Conservation (phyloP, 2,888 invertebrate genomes). For the Hirtodrosophila confusa region DNA sequence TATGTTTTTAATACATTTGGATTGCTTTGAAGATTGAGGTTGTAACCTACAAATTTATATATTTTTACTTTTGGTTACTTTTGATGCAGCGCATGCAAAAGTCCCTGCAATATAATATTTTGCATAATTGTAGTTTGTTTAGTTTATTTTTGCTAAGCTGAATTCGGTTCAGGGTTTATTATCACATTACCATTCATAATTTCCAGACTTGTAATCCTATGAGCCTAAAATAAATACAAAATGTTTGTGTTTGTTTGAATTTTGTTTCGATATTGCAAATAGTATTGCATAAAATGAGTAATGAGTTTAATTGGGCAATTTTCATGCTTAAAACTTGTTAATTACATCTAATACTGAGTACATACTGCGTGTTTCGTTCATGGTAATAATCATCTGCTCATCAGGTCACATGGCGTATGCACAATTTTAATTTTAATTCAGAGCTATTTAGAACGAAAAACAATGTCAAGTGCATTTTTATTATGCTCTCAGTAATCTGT, state of each 20-base stretch:
- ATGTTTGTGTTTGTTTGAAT: background rate
- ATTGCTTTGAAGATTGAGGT: too few relatives aligned
- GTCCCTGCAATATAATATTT: constrained; percentile 1
- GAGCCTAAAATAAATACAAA: constrained; percentile 11
- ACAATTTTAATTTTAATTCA: constrained; percentile 58
- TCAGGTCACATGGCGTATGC: constrained; percentile 39
- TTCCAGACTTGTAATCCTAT: constrained; percentile 32
- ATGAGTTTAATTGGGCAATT: too few relatives aligned
- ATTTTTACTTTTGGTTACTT: background rate
- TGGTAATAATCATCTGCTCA: too few relatives aligned
- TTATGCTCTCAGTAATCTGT: constrained; percentile 29
- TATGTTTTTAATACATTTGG: too few relatives aligned
- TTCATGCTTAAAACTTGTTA: background rate
- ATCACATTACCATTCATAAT: constrained; percentile 31
- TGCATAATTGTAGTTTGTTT: background rate
- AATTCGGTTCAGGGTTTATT: constrained; percentile 26
- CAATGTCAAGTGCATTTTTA: constrained; percentile 28
- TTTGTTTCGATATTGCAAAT: background rate
- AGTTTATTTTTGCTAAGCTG: background rate
- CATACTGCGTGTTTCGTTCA: constrained; percentile 4
- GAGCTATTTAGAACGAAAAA: constrained; percentile 14
- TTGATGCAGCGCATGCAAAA: constrained; percentile 6
- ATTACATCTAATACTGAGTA: background rate
- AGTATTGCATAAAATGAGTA: too few relatives aligned
- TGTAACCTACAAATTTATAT: too few relatives aligned